These are phyloP conservation scores for Alethe castanea DNA, from an alignment of 2,113 vertebrate species.

Conservation along the genomic window DNA sequence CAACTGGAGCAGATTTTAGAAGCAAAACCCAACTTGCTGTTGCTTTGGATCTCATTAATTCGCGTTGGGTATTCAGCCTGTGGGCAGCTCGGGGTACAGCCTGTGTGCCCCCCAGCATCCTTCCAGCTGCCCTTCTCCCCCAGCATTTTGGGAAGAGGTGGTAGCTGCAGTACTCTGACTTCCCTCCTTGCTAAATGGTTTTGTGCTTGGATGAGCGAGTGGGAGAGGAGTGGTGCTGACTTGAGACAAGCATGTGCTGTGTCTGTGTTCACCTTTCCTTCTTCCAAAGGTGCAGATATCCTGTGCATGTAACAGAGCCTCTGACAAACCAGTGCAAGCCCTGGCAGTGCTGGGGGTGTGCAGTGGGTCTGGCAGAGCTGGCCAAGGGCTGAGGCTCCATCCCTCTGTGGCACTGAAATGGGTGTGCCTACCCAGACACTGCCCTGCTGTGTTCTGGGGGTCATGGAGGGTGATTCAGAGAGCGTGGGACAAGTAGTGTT, in stretches of 20 bases:
- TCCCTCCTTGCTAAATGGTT: background rate
- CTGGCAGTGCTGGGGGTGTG: background rate
- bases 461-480: background rate
- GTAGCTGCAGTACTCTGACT: background rate
- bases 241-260: background rate
- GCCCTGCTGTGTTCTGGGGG: accelerated
- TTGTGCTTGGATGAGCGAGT: background rate
- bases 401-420: background rate
- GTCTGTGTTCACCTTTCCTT: background rate
- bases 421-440: background rate
- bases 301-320: accelerated
- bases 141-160: background rate
- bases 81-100: background rate
- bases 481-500: background rate
- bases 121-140: background rate
- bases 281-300: background rate
- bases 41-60: background rate
- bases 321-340: background rate
- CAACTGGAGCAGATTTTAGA: background rate
- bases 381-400: accelerated
- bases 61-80: background rate
- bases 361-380: background rate
- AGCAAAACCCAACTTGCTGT: background rate
- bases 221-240: background rate
- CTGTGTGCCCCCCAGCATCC: accelerated